Percentiles rank a stretch among this genome's conserved stretches.
These are phyloP conservation scores for Trissolcus brochymenae DNA, from an alignment of 2,888 invertebrate genomes.

Conservation along the genomic window DNA sequence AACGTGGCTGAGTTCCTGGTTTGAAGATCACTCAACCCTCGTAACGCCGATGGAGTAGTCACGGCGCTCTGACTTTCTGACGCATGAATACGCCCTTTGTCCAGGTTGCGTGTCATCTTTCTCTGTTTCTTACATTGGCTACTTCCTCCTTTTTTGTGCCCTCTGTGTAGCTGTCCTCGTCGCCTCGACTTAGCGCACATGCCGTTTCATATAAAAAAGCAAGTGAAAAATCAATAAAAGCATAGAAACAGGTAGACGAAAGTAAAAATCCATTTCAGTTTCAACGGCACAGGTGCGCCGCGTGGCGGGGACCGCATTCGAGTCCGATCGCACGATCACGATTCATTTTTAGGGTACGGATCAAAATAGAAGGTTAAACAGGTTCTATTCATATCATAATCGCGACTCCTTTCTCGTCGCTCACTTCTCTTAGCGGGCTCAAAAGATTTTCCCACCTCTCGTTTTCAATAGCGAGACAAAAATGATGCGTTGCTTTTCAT, in stretches of 20 bases:
- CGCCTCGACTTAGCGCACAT: slow-evolving; percentile 11
- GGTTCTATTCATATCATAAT: slow-evolving; percentile 30
- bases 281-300: slow-evolving; percentile 45
- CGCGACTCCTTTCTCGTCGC: slow-evolving; percentile 4
- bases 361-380: slow-evolving; percentile 21
- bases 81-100: slow-evolving; percentile 54
- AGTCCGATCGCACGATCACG: slow-evolving; percentile 41
- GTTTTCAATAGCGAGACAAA: no score
- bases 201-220: slow-evolving; percentile 1
- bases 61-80: slow-evolving; percentile 46
- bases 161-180: slow-evolving; percentile 5
- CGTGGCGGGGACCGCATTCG: slow-evolving; percentile 17
- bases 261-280: slow-evolving; percentile 42
- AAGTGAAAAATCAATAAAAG: slow-evolving; percentile 5
- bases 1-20: slow-evolving; percentile 46
- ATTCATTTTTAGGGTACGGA: no score
- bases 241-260: slow-evolving; percentile 29
- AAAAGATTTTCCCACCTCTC: no score
- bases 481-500: not conserved
- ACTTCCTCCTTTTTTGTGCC: slow-evolving; percentile 9
- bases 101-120: slow-evolving; percentile 11
- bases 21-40: slow-evolving; percentile 48
- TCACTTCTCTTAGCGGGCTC: no score
- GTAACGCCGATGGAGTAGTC: slow-evolving; percentile 39
- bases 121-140: slow-evolving; percentile 4